Evolutionary conservation across 1,140 invertebrate species (phyloP).

Genomic region (Eumaeus atala): DNA sequence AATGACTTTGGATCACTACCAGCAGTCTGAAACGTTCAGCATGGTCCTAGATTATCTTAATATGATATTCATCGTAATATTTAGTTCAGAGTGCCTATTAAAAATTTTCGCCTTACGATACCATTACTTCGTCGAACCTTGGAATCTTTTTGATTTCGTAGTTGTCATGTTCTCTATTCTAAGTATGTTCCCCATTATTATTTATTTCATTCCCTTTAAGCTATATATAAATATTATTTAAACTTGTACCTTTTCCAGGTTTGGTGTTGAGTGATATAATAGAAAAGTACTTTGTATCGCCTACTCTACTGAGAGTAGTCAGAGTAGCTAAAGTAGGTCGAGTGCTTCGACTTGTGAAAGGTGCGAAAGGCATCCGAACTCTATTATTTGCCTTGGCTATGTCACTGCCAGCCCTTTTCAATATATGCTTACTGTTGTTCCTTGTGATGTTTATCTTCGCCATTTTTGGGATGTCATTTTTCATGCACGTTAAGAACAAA

Average conservation of each 20-base stretch:
- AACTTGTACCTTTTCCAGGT: conserved; percentile 77
- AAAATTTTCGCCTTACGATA: conserved; percentile 97
- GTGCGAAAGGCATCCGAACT: conserved; percentile 97
- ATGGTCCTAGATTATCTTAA: conserved; percentile 92
- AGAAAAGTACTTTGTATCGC: conserved; percentile 98
- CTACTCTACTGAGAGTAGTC: conserved; percentile 96
- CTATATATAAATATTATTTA: conserved; percentile 4
- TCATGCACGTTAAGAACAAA: conserved; percentile 96
- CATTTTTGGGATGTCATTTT: conserved; percentile 99
- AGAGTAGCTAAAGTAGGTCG: conserved; percentile 98
- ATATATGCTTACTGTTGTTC: conserved; percentile 98
- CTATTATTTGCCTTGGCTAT: conserved; percentile 97
- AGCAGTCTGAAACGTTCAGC: conserved; percentile 88
- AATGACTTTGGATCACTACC: conserved; percentile 98
- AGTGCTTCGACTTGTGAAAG: conserved; percentile 96
- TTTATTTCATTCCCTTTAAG: not conserved
- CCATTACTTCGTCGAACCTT: conserved; percentile 99
- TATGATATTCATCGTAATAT: conserved; percentile 98
- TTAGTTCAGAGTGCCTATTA: conserved; percentile 96
- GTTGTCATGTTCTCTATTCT: conserved; percentile 98
- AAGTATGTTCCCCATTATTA: conserved; percentile 78
- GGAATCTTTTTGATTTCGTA: conserved; percentile 99
- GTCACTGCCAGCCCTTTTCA: conserved; percentile 98
- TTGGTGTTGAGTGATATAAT: conserved; percentile 96
- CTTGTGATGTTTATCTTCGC: conserved; percentile 99